Conservation (phyloP, 2,113 vertebrate genomes). For the Felis catus region DNA sequence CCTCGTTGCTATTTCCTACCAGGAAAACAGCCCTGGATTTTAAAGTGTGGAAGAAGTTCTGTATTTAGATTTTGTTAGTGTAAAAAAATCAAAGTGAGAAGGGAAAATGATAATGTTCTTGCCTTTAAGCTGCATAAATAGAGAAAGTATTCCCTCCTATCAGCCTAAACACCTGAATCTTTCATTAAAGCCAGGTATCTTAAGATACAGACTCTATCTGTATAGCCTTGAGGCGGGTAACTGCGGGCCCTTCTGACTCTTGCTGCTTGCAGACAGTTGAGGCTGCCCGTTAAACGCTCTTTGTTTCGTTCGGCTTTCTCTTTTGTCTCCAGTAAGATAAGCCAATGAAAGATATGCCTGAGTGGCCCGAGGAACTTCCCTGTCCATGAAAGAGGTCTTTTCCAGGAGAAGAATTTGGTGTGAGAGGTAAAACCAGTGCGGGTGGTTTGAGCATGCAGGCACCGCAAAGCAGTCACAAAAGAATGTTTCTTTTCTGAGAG, state of each 20-base stretch:
- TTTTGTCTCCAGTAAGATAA: neutral
- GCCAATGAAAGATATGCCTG: neutral
- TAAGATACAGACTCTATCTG: neutral
- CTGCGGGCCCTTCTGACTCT: neutral
- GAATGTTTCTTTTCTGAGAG: neutral
- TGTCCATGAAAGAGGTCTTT: neutral
- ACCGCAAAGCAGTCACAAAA: neutral
- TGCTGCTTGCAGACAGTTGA: neutral
- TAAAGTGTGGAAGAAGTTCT: slow-evolving; percentile 24
- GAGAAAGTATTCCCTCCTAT: neutral
- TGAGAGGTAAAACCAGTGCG: neutral
- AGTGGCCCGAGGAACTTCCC: neutral
- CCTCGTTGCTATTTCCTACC: neutral
- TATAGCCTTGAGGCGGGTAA: neutral
- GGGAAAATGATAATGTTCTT: neutral
- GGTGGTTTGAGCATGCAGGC: neutral
- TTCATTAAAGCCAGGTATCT: neutral
- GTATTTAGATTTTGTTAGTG: slow-evolving; percentile 17
- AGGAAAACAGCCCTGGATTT: neutral
- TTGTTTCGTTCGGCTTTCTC: neutral
- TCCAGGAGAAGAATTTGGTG: neutral
- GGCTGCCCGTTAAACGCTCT: neutral
- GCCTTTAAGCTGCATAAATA: neutral
- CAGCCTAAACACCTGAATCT: neutral
- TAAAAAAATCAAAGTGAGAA: neutral